Conservation (phyloP, 2,888 invertebrate genomes). For the Arctia plantaginis region DNA sequence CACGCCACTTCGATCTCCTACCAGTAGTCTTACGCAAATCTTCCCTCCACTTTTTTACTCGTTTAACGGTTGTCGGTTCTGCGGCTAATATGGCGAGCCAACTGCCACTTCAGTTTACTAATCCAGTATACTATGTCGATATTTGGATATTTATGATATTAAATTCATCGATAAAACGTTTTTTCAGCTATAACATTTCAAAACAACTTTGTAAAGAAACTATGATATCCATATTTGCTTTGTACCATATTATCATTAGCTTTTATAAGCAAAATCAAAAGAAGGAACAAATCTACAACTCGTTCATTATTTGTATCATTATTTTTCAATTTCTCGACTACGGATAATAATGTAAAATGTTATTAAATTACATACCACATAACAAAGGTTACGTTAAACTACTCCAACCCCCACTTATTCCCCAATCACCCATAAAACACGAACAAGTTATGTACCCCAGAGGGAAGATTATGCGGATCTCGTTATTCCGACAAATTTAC, state of each 20-base stretch:
- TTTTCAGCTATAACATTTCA: neutral
- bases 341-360: neutral
- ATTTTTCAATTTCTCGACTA: neutral
- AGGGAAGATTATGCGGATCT: slow-evolving; percentile 18
- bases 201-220: neutral
- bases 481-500: slow-evolving; percentile 8
- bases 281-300: neutral
- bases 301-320: neutral
- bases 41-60: too few relatives aligned
- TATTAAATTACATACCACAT: neutral
- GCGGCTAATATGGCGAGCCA: too few relatives aligned
- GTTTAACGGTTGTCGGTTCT: too few relatives aligned
- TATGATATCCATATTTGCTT: too few relatives aligned
- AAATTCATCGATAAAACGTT: too few relatives aligned
- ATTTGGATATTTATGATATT: too few relatives aligned
- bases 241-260: neutral
- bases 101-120: too few relatives aligned
- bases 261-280: neutral
- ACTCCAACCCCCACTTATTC: neutral
- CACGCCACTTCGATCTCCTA: too few relatives aligned
- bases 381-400: neutral
- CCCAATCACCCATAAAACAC: slow-evolving; percentile 4
- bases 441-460: neutral
- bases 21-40: too few relatives aligned
- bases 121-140: too few relatives aligned